Percentiles rank a stretch among this genome's conserved stretches.
phyloP scores from a whole-genome alignment of 2,888 invertebrate species.

The Pteria penguin region DNA sequence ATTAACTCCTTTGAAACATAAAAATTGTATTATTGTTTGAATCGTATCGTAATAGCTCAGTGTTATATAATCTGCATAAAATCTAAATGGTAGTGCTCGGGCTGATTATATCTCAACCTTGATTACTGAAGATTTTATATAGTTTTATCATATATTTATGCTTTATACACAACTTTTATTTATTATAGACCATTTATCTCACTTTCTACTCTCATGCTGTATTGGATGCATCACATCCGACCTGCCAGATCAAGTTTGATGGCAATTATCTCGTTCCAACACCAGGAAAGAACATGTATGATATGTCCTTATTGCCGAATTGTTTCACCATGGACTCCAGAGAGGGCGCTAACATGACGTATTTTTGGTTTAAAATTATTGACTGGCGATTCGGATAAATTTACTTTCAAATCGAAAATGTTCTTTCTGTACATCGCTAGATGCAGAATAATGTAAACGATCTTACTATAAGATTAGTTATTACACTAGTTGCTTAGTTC shows the following conservation, averaged over 20 bases:
- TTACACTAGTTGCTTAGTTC: too few relatives aligned
- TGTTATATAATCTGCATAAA: not conserved
- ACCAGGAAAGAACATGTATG: slow-evolving; percentile 17
- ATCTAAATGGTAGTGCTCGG: not conserved
- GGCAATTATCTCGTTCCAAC: slow-evolving; percentile 64
- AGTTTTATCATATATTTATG: too few relatives aligned
- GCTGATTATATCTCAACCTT: too few relatives aligned
- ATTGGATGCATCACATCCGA: slow-evolving; percentile 68
- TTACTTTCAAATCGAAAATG: too few relatives aligned
- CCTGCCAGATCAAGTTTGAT: slow-evolving; percentile 65
- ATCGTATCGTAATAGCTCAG: not conserved
- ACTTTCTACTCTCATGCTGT: slow-evolving; percentile 69
- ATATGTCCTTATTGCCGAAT: slow-evolving; percentile 58
- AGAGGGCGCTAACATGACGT: slow-evolving; percentile 71
- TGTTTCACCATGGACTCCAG: slow-evolving; percentile 63
- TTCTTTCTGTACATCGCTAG: too few relatives aligned
- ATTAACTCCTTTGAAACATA: too few relatives aligned
- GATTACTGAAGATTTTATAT: too few relatives aligned
- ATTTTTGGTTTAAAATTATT: slow-evolving; percentile 69
- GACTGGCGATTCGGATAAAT: slow-evolving; percentile 66
- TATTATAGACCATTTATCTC: slow-evolving; percentile 61
- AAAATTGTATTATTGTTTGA: too few relatives aligned
- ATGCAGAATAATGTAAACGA: too few relatives aligned
- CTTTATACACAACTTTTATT: not conserved
- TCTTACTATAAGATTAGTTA: too few relatives aligned